Base-by-base conservation (phyloP, 2,797 vertebrate genomes). In the Sebastes miniatus region DNA sequence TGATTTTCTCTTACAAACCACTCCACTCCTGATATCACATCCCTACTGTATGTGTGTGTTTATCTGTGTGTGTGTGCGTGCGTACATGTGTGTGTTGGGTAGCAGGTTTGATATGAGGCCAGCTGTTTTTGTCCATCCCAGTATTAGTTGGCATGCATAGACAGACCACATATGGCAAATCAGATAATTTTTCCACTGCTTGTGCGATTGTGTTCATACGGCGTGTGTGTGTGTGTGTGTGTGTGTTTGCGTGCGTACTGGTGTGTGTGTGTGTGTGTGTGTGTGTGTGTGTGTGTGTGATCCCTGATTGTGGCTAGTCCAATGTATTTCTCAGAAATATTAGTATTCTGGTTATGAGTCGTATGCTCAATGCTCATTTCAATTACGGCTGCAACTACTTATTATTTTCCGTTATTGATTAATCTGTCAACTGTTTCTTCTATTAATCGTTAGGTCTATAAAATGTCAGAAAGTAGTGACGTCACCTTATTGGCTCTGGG, bases 71-170 rank as follows among this genome's bases (percentile, higher is more conserved):
- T 31, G 8, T 34, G 18, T 69, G 56, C 8, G 62, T 4, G 20
- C 10, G 18, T 57, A 6, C n/a, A 22, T 54, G 56, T 83, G 80
- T 86, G 77, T 83, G 69, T 81, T 72, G 61, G 34, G 63, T 69
- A 73, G 84, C 69, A 81, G 72, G 78, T 92, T 90, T 93, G 93
- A 88, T 76, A 80, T 32, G 16, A 71, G 61, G 92, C 91, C 91
- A 92, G 93, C 87, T 94, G 93, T 92, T 94, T 94, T 88, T 88
- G 81, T 91, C 87, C 84, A 91, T 90, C 89, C 86, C 87, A 91
- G 87, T 88, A 90, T 92, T 88, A 87, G 87, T 91, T 93, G 93
- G 93, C 91, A 90, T 47, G 31, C 62, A 76, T 31, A 79, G 69
- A 81, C 66, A 39, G 76, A 79, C 76, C 86, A 83, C 91, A 92